These are phyloP conservation scores for Geococcyx californianus DNA, from an alignment of 2,113 vertebrate species.

Conservation along the genomic window DNA sequence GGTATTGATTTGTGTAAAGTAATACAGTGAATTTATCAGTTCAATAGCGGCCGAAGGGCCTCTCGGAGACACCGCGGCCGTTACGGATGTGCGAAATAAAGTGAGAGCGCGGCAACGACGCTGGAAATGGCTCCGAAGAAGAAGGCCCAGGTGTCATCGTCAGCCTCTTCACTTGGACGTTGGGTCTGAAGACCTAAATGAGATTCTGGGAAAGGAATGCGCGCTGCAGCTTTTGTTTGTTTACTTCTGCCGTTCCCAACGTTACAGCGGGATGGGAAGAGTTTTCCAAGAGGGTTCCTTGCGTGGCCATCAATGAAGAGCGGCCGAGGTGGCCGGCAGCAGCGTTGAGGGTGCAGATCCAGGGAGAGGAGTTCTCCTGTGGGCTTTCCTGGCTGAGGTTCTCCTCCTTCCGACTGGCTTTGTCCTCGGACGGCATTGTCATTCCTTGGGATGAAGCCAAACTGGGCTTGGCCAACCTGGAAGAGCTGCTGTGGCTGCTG, in stretches of 20 bases:
- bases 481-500: accelerated
- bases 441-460: neutral
- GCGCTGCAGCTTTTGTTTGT: neutral
- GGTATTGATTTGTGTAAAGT: constrained; percentile 95
- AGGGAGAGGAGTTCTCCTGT: neutral
- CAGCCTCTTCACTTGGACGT: neutral
- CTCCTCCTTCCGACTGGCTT: neutral
- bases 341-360: neutral
- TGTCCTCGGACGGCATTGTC: neutral
- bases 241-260: accelerated
- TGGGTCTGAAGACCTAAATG: neutral
- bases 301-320: neutral
- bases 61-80: constrained; percentile 52
- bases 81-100: constrained; percentile 73
- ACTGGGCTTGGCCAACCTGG: neutral
- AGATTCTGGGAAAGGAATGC: neutral
- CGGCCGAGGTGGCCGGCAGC: accelerated
- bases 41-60: constrained; percentile 78
- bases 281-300: neutral
- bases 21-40: constrained; percentile 96
- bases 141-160: neutral
- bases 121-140: neutral
- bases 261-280: neutral
- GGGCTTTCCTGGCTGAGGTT: neutral
- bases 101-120: neutral